These are phyloP conservation scores for Drosophila simulans DNA, from an alignment of 1,140 invertebrate species.

Conservation along the genomic window DNA sequence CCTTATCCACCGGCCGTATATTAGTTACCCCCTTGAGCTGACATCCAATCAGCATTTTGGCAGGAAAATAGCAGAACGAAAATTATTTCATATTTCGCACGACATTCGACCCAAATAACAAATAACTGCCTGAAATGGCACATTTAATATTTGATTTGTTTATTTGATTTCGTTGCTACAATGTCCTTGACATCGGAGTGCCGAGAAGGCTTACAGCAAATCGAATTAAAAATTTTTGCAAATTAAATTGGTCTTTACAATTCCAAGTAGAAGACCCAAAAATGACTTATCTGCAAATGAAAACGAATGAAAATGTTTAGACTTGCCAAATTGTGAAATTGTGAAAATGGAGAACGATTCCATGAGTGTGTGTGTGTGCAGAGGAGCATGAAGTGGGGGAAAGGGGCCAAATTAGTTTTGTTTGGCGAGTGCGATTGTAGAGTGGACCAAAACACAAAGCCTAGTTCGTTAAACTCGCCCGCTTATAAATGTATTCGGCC, in stretches of 20 bases:
- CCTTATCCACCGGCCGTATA: not conserved
- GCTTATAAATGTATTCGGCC: constrained; percentile 66
- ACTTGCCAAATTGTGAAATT: constrained; percentile 30
- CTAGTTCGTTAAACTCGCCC: constrained; percentile 74
- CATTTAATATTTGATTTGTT: constrained; percentile 56
- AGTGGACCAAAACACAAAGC: constrained; percentile 54
- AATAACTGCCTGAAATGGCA: constrained; percentile 42
- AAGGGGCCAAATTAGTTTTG: constrained; percentile 38
- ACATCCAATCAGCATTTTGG: constrained; percentile 39
- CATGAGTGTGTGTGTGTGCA: constrained; percentile 20
- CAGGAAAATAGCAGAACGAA: constrained; percentile 25
- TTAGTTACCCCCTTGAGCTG: constrained; percentile 1
- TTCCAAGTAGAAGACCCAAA: constrained; percentile 18
- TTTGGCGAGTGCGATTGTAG: constrained; percentile 17
- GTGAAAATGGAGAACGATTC: constrained; percentile 13
- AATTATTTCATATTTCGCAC: constrained; percentile 42
- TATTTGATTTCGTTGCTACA: constrained; percentile 45
- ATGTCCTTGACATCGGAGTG: constrained; percentile 22
- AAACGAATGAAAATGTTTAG: constrained; percentile 32
- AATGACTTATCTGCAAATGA: constrained; percentile 34
- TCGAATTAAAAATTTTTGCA: constrained; percentile 54
- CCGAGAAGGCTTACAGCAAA: constrained; percentile 35
- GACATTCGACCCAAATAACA: constrained; percentile 19
- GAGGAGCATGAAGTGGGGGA: constrained; percentile 50
- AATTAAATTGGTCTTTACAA: constrained; percentile 46